These are phyloP conservation scores for Eublepharis macularius DNA, from an alignment of 2,113 vertebrate genomes.

Conservation along the genomic window DNA sequence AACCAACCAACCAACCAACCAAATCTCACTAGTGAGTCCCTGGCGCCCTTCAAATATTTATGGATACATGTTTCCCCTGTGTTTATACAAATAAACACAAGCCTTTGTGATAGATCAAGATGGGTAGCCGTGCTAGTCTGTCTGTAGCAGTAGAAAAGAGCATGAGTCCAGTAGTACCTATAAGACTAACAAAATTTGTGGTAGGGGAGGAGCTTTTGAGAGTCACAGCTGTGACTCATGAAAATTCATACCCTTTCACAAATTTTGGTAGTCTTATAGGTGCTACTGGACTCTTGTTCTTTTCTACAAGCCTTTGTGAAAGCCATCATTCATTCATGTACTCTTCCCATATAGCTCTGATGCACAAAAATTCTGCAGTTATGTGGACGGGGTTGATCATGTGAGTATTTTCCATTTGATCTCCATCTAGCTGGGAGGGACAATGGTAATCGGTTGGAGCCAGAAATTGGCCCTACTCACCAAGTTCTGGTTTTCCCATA, in stretches of 20 bases:
- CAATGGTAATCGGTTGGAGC: not conserved
- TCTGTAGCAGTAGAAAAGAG: too few species aligned
- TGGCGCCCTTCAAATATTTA: too few species aligned
- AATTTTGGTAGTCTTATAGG: too few species aligned
- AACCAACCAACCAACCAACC: too few species aligned
- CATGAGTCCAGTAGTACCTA: too few species aligned
- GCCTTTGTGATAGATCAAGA: not conserved
- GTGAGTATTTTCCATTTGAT: not conserved
- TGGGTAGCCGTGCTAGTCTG: too few species aligned
- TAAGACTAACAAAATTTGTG: too few species aligned
- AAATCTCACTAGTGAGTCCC: too few species aligned
- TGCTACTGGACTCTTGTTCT: too few species aligned
- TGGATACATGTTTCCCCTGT: not conserved
- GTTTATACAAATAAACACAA: not conserved
- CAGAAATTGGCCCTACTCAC: not conserved
- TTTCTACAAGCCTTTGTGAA: not conserved
- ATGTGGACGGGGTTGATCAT: not conserved
- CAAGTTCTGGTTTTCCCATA: not conserved
- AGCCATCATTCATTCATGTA: not conserved
- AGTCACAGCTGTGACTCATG: too few species aligned
- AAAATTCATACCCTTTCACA: too few species aligned
- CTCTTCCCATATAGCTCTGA: not conserved
- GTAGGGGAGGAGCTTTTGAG: too few species aligned
- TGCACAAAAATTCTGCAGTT: not conserved
- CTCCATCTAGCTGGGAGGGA: not conserved